These are phyloP conservation scores for Lomographa bimaculata DNA, from an alignment of 2,888 invertebrate genomes.

Conservation along the genomic window DNA sequence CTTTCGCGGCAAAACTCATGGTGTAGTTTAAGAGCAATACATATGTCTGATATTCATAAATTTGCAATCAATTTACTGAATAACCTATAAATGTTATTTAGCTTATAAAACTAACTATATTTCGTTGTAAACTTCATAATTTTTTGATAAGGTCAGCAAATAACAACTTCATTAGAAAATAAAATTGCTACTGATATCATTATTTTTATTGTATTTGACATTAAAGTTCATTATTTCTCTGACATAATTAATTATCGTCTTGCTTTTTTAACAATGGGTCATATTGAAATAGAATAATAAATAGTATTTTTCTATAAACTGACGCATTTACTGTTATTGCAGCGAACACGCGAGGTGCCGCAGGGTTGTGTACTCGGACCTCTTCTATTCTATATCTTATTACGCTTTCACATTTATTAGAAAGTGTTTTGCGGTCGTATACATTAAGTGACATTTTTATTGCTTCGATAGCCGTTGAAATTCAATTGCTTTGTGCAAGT, in stretches of 20 bases:
- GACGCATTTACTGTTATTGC: conserved; percentile 35
- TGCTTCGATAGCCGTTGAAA: conserved; percentile 30
- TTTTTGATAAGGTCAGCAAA: conserved; percentile 8
- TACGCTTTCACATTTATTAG: conserved; percentile 36
- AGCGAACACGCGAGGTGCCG: conserved; percentile 43
- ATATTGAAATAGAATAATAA: conserved; percentile 1
- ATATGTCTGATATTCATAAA: too few species aligned
- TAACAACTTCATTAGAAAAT: conserved; percentile 2
- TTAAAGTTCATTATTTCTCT: too few species aligned
- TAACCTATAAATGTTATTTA: too few species aligned
- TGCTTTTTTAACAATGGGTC: not conserved
- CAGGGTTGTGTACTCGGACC: conserved; percentile 37
- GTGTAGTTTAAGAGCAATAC: too few species aligned
- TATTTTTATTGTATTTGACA: too few species aligned
- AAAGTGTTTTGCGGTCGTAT: conserved; percentile 31
- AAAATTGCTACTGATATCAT: conserved; percentile 1
- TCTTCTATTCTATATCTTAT: too few species aligned
- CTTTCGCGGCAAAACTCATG: too few species aligned
- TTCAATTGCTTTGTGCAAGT: conserved; percentile 24
- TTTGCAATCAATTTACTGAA: too few species aligned
- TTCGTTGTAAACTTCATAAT: too few species aligned
- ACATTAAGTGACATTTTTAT: conserved; percentile 40
- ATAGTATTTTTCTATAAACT: conserved; percentile 15
- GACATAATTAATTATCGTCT: too few species aligned
- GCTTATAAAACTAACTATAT: too few species aligned